These are phyloP conservation scores for Ormyrus labotus DNA, from an alignment of 2,888 invertebrate species.

Conservation along the genomic window DNA sequence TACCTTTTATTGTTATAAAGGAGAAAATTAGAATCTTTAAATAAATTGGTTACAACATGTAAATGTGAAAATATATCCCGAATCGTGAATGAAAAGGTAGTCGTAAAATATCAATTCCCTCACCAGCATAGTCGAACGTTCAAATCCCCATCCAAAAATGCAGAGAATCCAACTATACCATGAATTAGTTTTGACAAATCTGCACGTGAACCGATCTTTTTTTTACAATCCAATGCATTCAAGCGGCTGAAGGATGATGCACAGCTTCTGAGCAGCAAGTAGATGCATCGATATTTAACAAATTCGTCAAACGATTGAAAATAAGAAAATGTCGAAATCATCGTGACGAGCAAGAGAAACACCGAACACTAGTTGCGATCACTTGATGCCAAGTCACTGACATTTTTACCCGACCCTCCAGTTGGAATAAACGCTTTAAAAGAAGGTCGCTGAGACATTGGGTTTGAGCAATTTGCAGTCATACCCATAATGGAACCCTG, in stretches of 20 bases:
- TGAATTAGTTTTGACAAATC: slow-evolving; percentile 8
- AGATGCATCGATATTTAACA: slow-evolving; percentile 30
- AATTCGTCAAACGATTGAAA: background rate
- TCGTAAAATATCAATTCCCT: background rate
- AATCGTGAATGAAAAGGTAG: slow-evolving; percentile 9
- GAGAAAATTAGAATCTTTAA: no score
- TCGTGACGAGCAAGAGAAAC: slow-evolving; percentile 8
- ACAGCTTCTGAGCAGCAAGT: slow-evolving; percentile 55
- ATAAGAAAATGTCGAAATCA: slow-evolving; percentile 2
- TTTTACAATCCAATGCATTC: slow-evolving; percentile 45
- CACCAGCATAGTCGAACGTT: background rate
- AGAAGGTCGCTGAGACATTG: slow-evolving; percentile 76
- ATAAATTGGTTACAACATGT: no score
- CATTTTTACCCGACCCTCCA: background rate
- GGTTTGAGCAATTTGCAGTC: slow-evolving; percentile 67
- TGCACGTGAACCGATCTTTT: slow-evolving; percentile 45
- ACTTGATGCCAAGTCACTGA: slow-evolving; percentile 9
- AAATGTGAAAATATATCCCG: background rate
- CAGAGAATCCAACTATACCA: slow-evolving; percentile 21
- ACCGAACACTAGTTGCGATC: slow-evolving; percentile 19
- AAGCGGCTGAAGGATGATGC: slow-evolving; percentile 53
- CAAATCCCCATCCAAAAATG: slow-evolving; percentile 25
- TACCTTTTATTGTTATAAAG: no score
- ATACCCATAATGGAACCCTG: slow-evolving; percentile 71
- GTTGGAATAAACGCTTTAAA: slow-evolving; percentile 47